A percentile compares a stretch with the other conserved stretches of the same genome.
Evolutionary conservation across 2,797 vertebrate species (phyloP).

Genomic region (Avahi laniger): DNA sequence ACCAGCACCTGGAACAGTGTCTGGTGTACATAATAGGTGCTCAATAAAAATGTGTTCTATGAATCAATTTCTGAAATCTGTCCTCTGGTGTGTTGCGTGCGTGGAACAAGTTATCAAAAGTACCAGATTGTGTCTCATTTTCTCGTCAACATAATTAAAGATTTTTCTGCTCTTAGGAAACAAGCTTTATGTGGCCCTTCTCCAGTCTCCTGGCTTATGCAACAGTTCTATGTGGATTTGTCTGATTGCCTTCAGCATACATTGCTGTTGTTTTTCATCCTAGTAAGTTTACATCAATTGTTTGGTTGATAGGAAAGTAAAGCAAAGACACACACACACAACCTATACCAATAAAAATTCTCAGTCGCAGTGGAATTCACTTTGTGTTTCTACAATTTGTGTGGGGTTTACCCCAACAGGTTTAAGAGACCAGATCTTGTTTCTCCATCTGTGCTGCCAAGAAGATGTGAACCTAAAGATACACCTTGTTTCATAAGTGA

Average conservation of each 20-base stretch:
- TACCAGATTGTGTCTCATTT: background rate
- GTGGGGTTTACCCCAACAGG: background rate
- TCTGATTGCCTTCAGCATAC: background rate
- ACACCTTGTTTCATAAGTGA: background rate
- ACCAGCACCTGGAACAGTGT: background rate
- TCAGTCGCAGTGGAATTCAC: background rate
- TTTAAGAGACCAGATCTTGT: background rate
- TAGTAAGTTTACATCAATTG: background rate
- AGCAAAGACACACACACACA: background rate
- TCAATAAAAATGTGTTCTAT: constrained; percentile 60
- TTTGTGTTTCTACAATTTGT: background rate
- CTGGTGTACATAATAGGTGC: constrained; percentile 14
- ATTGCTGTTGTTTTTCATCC: background rate
- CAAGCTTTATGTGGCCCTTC: background rate
- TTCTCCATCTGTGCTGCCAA: background rate
- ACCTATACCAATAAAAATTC: background rate
- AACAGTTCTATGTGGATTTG: background rate
- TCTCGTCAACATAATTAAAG: background rate
- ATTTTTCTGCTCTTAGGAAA: background rate
- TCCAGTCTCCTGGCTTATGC: background rate
- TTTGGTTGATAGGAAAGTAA: background rate
- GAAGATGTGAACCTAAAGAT: background rate
- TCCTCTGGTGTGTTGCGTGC: background rate
- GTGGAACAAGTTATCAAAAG: background rate
- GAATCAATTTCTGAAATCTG: constrained; percentile 14